Evolutionary conservation across 1,140 invertebrate genomes (phyloP), one percentile per base, ranked within the genome.

Genomic region (Physella acuta): DNA sequence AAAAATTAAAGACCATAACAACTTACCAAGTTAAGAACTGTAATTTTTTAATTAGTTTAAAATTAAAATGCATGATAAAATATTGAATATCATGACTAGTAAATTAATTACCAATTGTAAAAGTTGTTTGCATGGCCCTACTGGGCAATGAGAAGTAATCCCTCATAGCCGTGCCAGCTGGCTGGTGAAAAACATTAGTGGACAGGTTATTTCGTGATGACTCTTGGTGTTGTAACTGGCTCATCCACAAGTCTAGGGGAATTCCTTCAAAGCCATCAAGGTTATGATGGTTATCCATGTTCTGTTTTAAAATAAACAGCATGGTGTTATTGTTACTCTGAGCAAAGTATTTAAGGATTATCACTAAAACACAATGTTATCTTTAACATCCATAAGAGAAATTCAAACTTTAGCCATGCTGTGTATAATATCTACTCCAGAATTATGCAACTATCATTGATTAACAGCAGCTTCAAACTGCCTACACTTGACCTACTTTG

Each of bases 181-280:
- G 59, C 33, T 61, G 59, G 26, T 36, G 26, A 61, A n/a, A 61
- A 11, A 61, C n/a, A 3, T 58, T 4, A 26, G 1, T 26, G n/a
- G 59, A 39, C 24, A 26, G 36, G 37, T 4, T 44, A 5, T 30
- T 30, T 8, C 36, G 30, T n/a, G 36, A 11, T 34, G 56, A 58
- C 24, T 34, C 37, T 36, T 36, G 59, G 36, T 66, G 64, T 34
- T 37, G 64, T 60, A 34, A 30, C 58, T 60, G 58, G 39, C 56
- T 49, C n/a, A 56, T 33, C 64, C 64, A 66, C 31, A 53, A 11
- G 14, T 66, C 64, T 33, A 66, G 26, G 3, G 64, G 64, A 33
- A 66, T 31, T 17, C 64, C 64, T 33, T 56, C 52, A 56, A 66
- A 36, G 20, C 64, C 53, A 26, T 66, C 64, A 34, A 52, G 49